Percentiles rank a stretch among this genome's conserved stretches.
Conservation (phyloP, 2,888 invertebrate species). For the Agrypnus murinus region DNA sequence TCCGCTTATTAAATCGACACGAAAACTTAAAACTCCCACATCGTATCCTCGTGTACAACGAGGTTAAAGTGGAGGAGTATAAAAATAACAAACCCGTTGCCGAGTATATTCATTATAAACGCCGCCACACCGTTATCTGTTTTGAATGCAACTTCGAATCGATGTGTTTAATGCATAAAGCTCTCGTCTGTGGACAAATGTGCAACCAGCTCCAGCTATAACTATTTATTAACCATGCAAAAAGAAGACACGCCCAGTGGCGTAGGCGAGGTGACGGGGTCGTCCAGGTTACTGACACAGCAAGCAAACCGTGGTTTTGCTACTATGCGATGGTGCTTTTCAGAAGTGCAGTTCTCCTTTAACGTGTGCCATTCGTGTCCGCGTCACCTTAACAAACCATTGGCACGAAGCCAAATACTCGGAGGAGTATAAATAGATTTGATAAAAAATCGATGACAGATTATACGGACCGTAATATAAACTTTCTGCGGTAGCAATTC, state of each 20-base stretch:
- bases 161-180: slow-evolving; percentile 49
- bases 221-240: slow-evolving; percentile 59
- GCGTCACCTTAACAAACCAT: slow-evolving; percentile 58
- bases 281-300: slow-evolving; percentile 66
- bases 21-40: slow-evolving; percentile 27
- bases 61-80: slow-evolving; percentile 32
- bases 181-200: slow-evolving; percentile 33
- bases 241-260: slow-evolving; percentile 63
- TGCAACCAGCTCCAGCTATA: slow-evolving; percentile 57
- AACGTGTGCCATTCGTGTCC: slow-evolving; percentile 58
- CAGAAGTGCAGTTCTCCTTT: slow-evolving; percentile 59
- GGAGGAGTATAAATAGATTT: slow-evolving; percentile 60
- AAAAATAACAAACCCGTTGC: slow-evolving; percentile 33
- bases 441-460: slow-evolving; percentile 52
- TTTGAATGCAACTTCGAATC: slow-evolving; percentile 44
- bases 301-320: slow-evolving; percentile 28
- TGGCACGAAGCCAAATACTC: slow-evolving; percentile 60
- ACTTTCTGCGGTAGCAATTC: slow-evolving; percentile 28
- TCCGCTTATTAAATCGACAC: slow-evolving; percentile 23
- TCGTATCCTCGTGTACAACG: slow-evolving; percentile 14
- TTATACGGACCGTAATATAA: slow-evolving; percentile 41
- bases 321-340: slow-evolving; percentile 28
- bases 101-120: slow-evolving; percentile 23
- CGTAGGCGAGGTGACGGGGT: slow-evolving; percentile 62
- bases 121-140: slow-evolving; percentile 44